Percentiles rank a stretch among this genome's conserved stretches.
Conservation (phyloP, 2,888 invertebrate species). For the Acleris laterana region DNA sequence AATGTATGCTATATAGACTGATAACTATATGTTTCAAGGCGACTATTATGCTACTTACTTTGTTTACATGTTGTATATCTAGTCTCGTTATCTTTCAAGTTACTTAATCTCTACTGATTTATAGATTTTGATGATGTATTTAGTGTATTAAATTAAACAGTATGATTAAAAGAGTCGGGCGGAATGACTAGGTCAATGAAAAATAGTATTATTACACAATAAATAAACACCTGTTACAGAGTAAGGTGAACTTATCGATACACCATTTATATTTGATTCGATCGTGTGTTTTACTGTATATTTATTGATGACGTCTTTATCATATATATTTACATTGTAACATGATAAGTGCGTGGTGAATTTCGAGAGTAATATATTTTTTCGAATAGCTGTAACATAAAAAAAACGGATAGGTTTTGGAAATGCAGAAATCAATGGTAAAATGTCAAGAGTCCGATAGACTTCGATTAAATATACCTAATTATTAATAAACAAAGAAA, state of each 20-base stretch:
- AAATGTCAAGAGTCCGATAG: not conserved
- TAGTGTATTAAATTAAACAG: not conserved
- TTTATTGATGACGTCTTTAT: conserved; percentile 8
- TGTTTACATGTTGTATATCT: conserved; percentile 25
- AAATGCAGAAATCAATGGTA: not conserved
- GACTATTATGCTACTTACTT: conserved; percentile 68
- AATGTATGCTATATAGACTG: conserved; percentile 76
- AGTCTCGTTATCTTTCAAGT: conserved; percentile 10
- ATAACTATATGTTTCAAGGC: conserved; percentile 81
- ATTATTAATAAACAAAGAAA: too few relatives aligned
- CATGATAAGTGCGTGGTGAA: too few relatives aligned
- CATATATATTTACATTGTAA: too few relatives aligned
- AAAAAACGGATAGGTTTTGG: too few relatives aligned
- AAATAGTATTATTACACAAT: conserved; percentile 13
- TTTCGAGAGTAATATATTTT: too few relatives aligned
- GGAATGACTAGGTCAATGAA: conserved; percentile 10
- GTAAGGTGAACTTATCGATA: conserved; percentile 11
- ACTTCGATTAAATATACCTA: not conserved
- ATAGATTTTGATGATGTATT: not conserved
- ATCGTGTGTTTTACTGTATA: conserved; percentile 12
- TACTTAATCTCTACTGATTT: not conserved
- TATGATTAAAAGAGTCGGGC: not conserved
- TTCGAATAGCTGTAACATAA: too few relatives aligned
- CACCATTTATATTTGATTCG: conserved; percentile 25
- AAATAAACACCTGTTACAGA: conserved; percentile 30